Conservation (phyloP, 2,888 invertebrate genomes). For the Nomada fucata region DNA sequence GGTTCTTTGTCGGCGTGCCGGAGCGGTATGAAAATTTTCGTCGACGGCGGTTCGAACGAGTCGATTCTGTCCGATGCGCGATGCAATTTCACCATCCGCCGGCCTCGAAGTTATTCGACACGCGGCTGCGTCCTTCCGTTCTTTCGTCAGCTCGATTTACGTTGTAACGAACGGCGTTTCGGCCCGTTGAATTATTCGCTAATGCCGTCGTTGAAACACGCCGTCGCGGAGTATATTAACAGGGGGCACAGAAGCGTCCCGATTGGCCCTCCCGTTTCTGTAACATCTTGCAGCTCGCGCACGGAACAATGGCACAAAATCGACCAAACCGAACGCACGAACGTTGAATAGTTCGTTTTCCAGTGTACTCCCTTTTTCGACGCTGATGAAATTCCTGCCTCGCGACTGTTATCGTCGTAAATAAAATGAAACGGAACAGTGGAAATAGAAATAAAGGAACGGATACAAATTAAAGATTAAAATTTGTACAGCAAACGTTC, state of each 20-base stretch:
- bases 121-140: no score
- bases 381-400: slow-evolving; percentile 24
- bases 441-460: not conserved
- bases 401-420: not conserved
- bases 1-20: no score
- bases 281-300: slow-evolving; percentile 12
- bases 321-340: slow-evolving; percentile 25
- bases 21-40: not conserved
- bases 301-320: slow-evolving; percentile 34
- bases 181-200: not conserved
- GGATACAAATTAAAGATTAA: not conserved
- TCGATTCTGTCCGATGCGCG: not conserved
- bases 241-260: not conserved
- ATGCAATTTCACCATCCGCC: no score
- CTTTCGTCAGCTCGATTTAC: no score
- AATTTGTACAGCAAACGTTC: not conserved
- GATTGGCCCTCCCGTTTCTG: not conserved
- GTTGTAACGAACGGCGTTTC: no score
- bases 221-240: not conserved
- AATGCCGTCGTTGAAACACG: not conserved
- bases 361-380: slow-evolving; percentile 26
- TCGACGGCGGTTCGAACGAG: not conserved
- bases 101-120: no score
- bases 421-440: not conserved
- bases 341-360: slow-evolving; percentile 43